Base-by-base conservation (phyloP, 92 coral and sea anemone genomes). In the Metridium senile region DNA sequence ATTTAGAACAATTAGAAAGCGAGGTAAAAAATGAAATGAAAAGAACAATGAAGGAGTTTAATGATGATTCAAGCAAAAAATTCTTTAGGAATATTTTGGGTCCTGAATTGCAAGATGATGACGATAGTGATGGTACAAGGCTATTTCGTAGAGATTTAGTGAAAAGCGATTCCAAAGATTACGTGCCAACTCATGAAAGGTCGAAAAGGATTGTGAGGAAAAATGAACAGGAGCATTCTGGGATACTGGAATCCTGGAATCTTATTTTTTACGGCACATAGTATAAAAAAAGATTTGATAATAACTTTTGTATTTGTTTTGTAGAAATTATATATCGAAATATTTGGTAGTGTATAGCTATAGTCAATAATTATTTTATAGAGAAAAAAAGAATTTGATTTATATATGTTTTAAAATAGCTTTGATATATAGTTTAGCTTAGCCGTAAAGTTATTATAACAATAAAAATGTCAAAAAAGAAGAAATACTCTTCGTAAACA, bases 181-280 rank as follows among this genome's bases (percentile, higher is more conserved):
- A 65, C 16, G 11, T 63, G 19, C 30, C 54, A 33, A 26, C 33
- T n/a, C 8, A 27, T 11, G 33, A 51, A 19, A 11, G 25, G 19
- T 56, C 56, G n/a, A 56, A 4, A 22, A 52, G 6, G 23, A 28
- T 26, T 11, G 27, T 11, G 11, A 17, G 21, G 18, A 82, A 89
- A 68, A 85, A 81, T 32, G 91, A 89, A 27, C 71, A 89, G 51
- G 86, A 82, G 8, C 89, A 89, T 57, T 89, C 97, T n/a, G 97
- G 97, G 17, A 76, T 85, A 29, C 77, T 91, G 28, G 87, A 91
- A 52, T 91, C 97, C n/a, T 91, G 93, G 97, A 91, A 86, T 61
- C 76, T 91, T 39, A 86, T 91, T 43, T 85, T 91, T 46, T 91
- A 91, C 33, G 97, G 97, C 17, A 91, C 97, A 18, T 72, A 43